phyloP scores from a whole-genome alignment of 2,888 invertebrate genomes.

The Watsonalla binaria region DNA sequence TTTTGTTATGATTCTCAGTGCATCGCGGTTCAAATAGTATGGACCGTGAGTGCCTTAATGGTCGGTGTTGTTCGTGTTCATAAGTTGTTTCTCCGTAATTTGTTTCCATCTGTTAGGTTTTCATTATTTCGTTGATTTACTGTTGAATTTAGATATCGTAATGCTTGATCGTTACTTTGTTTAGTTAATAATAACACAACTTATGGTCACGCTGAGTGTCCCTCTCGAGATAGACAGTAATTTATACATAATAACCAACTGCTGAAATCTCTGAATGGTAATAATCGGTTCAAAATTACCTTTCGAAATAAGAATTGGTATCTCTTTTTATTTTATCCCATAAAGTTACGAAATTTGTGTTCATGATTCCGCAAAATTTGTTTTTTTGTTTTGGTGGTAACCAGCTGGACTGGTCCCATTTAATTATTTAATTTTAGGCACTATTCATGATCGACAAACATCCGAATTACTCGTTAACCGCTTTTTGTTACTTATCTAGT shows the following conservation, averaged over 20 bases:
- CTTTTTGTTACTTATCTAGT: conserved; percentile 8
- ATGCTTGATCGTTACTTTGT: too few relatives aligned
- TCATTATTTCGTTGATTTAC: conserved; percentile 21
- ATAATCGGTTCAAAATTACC: too few relatives aligned
- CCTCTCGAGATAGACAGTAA: too few relatives aligned
- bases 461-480: not conserved
- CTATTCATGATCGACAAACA: not conserved
- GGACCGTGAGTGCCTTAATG: conserved; percentile 63
- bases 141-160: conserved; percentile 3
- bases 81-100: conserved; percentile 46
- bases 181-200: too few relatives aligned
- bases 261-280: too few relatives aligned
- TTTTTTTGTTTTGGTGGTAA: conserved; percentile 16
- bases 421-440: not conserved
- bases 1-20: conserved; percentile 13
- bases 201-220: too few relatives aligned
- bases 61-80: conserved; percentile 60
- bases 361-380: conserved; percentile 25
- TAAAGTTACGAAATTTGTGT: conserved; percentile 1
- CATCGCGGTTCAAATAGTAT: conserved; percentile 23
- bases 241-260: too few relatives aligned
- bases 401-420: conserved; percentile 19
- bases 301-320: too few relatives aligned
- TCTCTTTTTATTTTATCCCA: not conserved
- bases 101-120: conserved; percentile 34